phyloP scores from a whole-genome alignment of 2,888 invertebrate genomes.

The Melipona beecheii region DNA sequence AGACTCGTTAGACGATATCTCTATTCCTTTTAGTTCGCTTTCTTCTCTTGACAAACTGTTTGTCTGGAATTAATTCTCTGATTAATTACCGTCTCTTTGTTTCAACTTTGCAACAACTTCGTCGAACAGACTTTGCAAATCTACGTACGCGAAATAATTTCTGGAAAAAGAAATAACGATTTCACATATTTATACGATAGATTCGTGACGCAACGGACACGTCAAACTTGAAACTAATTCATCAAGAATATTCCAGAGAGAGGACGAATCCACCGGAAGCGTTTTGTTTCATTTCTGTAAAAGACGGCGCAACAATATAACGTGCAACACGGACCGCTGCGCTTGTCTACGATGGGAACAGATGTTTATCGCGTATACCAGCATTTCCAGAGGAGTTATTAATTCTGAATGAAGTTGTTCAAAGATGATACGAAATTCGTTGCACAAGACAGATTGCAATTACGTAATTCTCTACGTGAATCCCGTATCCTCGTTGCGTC shows the following conservation, averaged over 20 bases:
- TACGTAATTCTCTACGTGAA: slow-evolving; percentile 27
- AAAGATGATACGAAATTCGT: slow-evolving; percentile 9
- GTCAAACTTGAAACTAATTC: background rate
- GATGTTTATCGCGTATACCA: slow-evolving; percentile 9
- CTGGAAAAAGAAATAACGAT: background rate
- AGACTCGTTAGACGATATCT: too few relatives aligned
- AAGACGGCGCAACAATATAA: background rate
- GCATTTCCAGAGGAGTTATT: slow-evolving; percentile 8
- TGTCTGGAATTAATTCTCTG: too few relatives aligned
- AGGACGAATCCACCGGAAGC: background rate
- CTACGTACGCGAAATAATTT: background rate
- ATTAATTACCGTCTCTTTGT: too few relatives aligned
- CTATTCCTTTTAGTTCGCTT: too few relatives aligned
- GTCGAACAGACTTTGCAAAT: background rate
- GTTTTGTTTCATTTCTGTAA: slow-evolving; percentile 1
- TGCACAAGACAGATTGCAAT: slow-evolving; percentile 20
- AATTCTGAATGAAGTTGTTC: slow-evolving; percentile 19
- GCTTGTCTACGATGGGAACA: background rate
- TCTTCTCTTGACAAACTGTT: too few relatives aligned
- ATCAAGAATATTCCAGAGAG: background rate
- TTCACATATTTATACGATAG: background rate
- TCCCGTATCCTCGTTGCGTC: slow-evolving; percentile 12
- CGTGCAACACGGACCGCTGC: background rate
- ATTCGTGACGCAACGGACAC: background rate
- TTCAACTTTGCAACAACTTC: background rate